Evolutionary conservation across 2,113 vertebrate species (phyloP), one percentile per base, ranked within the genome.

Genomic region (Puntigrus tetrazona): DNA sequence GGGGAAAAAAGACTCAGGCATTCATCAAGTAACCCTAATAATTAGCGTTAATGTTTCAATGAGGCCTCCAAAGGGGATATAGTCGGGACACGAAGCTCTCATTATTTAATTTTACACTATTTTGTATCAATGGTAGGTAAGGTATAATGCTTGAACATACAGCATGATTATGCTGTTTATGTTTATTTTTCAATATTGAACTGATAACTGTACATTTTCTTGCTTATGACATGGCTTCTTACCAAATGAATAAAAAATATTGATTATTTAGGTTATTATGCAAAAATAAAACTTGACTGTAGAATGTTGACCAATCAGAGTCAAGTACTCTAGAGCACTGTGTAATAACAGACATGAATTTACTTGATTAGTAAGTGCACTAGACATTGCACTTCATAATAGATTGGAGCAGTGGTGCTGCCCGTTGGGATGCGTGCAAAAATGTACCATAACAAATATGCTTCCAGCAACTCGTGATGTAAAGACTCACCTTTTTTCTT

Each of bases 61-160:
- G 41, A 31, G 45, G 36, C 73, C 84, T 7, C 5, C 29, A 7
- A n/a, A 7, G 16, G 27, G 18, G 78, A 85, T 90, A 79, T 72
- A 80, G 31, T 38, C 0, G 0, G 18, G 2, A 83, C 55, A 82
- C 83, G 22, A 18, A 75, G 14, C 25, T 75, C 50, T 87, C 82
- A 86, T 65, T 52, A 22, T 81, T n/a, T 1, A 10, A 57, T 79
- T 79, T 61, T 14, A 63, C 36, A 63, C 7, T 20, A 11, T 47
- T 47, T 75, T 63, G 13, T 20, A 36, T 11, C 6, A 41, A 63
- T 43, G 20, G 10, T 7, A n/a, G 1, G n/a, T 61, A 27, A 61
- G 10, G 25, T 13, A 65, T 31, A 31, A 31, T 65, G 27, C 2
- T 65, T 31, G 14, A 31, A 5, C 29, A 18, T 14, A 1, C 7